Evolutionary conservation across 2,888 invertebrate genomes (phyloP).

Genomic region (Clepsis dumicolana): DNA sequence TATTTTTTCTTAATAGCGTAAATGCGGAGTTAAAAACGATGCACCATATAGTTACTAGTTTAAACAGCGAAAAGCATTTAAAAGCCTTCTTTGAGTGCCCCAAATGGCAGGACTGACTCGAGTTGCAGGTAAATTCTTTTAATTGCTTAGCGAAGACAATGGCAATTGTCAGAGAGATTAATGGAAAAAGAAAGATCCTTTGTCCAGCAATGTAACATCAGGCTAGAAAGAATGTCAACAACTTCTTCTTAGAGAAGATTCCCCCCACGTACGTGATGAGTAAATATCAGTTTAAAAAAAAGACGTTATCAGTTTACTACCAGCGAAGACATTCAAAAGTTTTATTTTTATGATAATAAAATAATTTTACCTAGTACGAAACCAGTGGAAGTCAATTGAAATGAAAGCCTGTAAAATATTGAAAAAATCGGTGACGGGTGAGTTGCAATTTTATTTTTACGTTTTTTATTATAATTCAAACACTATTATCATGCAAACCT

Average conservation of each 20-base stretch:
- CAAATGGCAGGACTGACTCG: not conserved
- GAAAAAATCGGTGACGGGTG: too few species aligned
- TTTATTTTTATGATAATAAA: too few species aligned
- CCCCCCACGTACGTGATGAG: not conserved
- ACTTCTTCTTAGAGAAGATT: not conserved
- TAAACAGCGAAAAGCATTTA: not conserved
- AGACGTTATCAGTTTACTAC: too few species aligned
- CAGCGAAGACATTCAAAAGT: too few species aligned
- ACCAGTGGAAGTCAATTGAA: too few species aligned
- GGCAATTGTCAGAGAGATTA: not conserved
- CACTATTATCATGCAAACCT: too few species aligned
- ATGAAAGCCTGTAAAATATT: too few species aligned
- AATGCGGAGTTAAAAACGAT: not conserved
- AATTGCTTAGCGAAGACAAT: not conserved
- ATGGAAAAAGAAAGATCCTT: not conserved
- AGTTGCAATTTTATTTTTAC: too few species aligned
- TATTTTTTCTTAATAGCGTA: too few species aligned
- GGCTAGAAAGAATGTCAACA: not conserved
- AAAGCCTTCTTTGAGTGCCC: not conserved
- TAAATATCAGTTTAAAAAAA: not conserved
- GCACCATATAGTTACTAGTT: not conserved
- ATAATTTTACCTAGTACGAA: too few species aligned
- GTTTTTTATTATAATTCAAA: too few species aligned
- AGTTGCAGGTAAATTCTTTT: conserved; percentile 5
- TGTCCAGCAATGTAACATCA: not conserved